Conservation (phyloP, 1,140 invertebrate species). For the Pararge aegeria region DNA sequence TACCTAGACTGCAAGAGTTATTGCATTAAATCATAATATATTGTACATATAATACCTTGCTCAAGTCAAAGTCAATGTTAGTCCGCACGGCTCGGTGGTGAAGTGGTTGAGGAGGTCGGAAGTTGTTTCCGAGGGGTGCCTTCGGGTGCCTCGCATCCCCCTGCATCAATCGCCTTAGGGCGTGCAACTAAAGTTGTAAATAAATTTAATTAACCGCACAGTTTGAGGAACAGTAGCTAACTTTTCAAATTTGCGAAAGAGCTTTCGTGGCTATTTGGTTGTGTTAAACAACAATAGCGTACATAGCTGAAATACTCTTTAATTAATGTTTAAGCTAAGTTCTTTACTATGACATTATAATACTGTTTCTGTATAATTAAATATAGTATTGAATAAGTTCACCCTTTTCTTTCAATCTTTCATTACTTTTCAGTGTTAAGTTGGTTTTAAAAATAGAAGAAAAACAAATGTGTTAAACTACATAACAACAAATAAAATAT, state of each 20-base stretch:
- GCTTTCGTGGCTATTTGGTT: constrained; percentile 10
- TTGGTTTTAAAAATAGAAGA: no score
- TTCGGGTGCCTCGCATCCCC: constrained; percentile 91
- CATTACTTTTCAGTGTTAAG: no score
- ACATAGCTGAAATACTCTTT: not conserved
- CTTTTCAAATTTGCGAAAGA: constrained; percentile 28
- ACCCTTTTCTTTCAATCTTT: no score
- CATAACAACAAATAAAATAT: no score
- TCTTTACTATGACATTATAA: no score
- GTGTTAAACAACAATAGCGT: not conserved
- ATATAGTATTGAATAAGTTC: no score
- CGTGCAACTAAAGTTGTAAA: constrained; percentile 84
- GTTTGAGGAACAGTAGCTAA: constrained; percentile 24
- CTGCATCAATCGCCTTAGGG: constrained; percentile 91
- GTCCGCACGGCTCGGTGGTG: constrained; percentile 95
- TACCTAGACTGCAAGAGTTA: no score
- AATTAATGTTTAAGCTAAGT: not conserved
- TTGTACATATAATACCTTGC: constrained; percentile 81
- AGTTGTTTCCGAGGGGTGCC: constrained; percentile 95
- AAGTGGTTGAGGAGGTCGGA: constrained; percentile 92
- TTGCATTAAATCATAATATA: no score
- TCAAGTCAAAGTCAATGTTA: constrained; percentile 95
- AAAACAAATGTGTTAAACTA: no score
- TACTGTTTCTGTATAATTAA: no score
- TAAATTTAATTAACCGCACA: constrained; percentile 35